These are phyloP conservation scores for Phortica magna DNA, from an alignment of 2,888 invertebrate genomes.

Conservation along the genomic window DNA sequence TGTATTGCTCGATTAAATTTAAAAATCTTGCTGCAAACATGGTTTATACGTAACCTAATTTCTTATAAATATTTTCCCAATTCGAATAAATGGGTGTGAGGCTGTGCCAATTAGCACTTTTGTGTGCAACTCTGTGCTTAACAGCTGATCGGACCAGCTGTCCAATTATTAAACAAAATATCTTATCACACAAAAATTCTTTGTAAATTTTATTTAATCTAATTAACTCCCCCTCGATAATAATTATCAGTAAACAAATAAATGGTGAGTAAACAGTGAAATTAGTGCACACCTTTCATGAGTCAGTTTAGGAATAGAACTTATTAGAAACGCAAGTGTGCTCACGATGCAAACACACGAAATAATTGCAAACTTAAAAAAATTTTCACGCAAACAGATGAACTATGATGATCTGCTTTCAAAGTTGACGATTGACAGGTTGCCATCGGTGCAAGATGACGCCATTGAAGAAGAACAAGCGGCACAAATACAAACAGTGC, in stretches of 20 bases:
- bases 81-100: not conserved
- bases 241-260: constrained; percentile 70
- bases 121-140: not conserved
- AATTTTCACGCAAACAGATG: constrained; percentile 68
- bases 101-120: not conserved
- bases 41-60: no score
- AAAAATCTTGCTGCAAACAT: no score
- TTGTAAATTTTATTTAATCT: not conserved
- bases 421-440: constrained; percentile 75
- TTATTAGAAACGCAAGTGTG: not conserved
- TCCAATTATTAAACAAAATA: no score
- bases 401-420: constrained; percentile 77
- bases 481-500: constrained; percentile 69
- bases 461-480: constrained; percentile 72
- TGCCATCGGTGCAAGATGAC: constrained; percentile 64
- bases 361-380: constrained; percentile 7
- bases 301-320: constrained; percentile 54
- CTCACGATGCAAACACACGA: not conserved
- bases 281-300: constrained; percentile 57
- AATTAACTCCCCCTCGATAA: constrained; percentile 42
- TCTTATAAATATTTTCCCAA: not conserved
- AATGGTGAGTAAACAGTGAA: constrained; percentile 70
- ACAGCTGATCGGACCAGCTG: no score
- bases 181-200: constrained; percentile 8
- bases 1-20: no score